Evolutionary conservation across 2,888 invertebrate genomes (phyloP).

Genomic region (Entomobrya proxima): DNA sequence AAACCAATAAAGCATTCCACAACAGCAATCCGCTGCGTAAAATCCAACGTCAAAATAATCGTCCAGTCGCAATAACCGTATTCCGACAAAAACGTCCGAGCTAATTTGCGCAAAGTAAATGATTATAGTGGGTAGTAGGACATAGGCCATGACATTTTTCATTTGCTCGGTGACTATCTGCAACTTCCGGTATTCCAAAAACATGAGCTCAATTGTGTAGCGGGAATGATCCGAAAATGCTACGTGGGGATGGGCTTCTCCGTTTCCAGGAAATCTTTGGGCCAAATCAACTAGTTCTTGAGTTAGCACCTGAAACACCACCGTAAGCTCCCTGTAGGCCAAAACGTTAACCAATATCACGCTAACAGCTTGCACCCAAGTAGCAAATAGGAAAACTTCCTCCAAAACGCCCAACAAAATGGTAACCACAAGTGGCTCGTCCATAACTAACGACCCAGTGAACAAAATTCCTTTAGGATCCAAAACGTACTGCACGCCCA

Average conservation of each 20-base stretch:
- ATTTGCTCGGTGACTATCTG: conserved; percentile 22
- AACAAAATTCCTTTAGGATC: conserved; percentile 45
- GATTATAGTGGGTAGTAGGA: conserved; percentile 16
- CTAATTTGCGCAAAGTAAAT: conserved; percentile 52
- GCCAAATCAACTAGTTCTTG: not conserved
- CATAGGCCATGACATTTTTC: conserved; percentile 19
- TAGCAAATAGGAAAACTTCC: conserved; percentile 23
- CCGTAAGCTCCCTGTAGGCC: conserved; percentile 20
- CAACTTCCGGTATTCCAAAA: conserved; percentile 40
- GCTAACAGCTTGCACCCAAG: conserved; percentile 50
- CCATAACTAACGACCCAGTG: not conserved
- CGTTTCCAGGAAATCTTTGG: not conserved
- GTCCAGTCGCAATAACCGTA: not conserved
- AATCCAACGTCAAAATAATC: conserved; percentile 18
- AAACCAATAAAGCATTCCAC: conserved; percentile 49
- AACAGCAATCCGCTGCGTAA: conserved; percentile 44
- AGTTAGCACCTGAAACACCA: conserved; percentile 22
- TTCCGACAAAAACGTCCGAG: conserved; percentile 54
- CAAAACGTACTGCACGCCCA: conserved; percentile 43
- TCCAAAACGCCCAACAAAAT: conserved; percentile 31
- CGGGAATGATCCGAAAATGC: not conserved
- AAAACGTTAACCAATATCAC: conserved; percentile 29
- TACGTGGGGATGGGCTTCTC: not conserved
- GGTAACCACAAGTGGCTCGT: conserved; percentile 1
- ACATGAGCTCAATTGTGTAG: conserved; percentile 38